Evolutionary conservation across 2,797 vertebrate species (phyloP).

Genomic region (Micromesistius poutassou): DNA sequence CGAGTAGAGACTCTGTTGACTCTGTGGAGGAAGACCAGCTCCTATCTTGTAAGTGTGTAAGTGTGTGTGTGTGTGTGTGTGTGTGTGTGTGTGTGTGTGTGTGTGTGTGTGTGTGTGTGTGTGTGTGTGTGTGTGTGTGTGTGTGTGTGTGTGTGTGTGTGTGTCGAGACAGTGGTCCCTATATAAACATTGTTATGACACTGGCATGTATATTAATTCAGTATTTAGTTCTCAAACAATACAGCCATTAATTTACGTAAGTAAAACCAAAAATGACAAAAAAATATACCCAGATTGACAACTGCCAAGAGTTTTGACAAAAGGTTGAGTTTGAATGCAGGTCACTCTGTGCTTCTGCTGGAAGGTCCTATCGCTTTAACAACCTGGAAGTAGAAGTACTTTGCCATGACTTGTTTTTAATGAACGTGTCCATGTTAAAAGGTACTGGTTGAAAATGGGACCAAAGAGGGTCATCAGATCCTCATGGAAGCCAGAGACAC

Average conservation of each 20-base stretch:
- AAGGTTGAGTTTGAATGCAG: not conserved
- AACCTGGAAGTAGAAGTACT: not conserved
- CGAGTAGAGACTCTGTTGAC: slow-evolving; percentile 67
- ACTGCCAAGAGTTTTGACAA: not conserved
- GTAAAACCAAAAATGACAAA: not conserved
- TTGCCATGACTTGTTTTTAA: not conserved
- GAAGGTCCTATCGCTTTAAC: not conserved
- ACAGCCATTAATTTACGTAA: not conserved
- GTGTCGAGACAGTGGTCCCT: not conserved
- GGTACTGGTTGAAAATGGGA: slow-evolving; percentile 86
- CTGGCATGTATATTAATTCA: not conserved
- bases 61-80: not conserved
- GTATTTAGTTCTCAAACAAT: not conserved
- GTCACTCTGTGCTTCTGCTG: not conserved
- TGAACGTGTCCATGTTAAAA: slow-evolving; percentile 36
- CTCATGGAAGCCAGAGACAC: slow-evolving; percentile 84
- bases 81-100: not conserved
- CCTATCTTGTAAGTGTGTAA: slow-evolving; percentile 73
- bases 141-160: not conserved
- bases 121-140: too few species aligned
- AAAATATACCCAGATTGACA: not conserved
- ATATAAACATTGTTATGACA: not conserved
- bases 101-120: not conserved
- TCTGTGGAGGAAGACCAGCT: slow-evolving; percentile 84
- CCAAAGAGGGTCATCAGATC: slow-evolving; percentile 82